Base-by-base conservation (phyloP, 1,140 invertebrate species). In the Phthorimaea operculella region DNA sequence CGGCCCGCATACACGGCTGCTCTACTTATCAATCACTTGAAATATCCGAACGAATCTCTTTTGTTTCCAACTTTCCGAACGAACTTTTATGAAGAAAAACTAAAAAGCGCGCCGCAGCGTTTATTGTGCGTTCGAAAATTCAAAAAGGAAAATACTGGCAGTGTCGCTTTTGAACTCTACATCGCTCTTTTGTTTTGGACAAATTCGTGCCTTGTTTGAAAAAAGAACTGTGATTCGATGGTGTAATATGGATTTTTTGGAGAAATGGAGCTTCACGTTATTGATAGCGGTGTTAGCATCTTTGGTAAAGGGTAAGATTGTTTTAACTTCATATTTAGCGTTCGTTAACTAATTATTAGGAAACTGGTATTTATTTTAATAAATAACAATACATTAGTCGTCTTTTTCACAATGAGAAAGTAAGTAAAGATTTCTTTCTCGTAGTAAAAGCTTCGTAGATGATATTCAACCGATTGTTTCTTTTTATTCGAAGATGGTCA, bases 1-100 rank as follows among this genome's bases (percentile, higher is more conserved):
- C 64, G 16, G 67, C 60, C 62, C 64, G 72, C 65, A 59, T 69
- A 62, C 64, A 74, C 69, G 63, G 68, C 61, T 64, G 65, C 63
- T 66, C 59, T 66, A 72, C 68, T n/a, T n/a, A n/a, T n/a, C 66
- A 70, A 59, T 58, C 54, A 60, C 57, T 33, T 21, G 34, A 58
- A 60, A 69, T 66, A 17, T 9, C 44, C 57, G 65, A 68, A 70
- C 66, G 64, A 56, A 64, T 57, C 63, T 64, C 48, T 60, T 51
- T 57, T 54, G 53, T 60, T 72, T 62, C 54, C 44, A 66, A 68
- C 51, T 28, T 57, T 66, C 64, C 58, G 58, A 69, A 65, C 53
- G 53, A 44, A 56, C 51, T 51, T 55, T 39, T 39, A 39, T 28
- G 21, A 28, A 28, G 21, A 28, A 39, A 39, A 39, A 39, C 36